Conservation (phyloP, 1,140 invertebrate species). For the Drosophila novamexicana region DNA sequence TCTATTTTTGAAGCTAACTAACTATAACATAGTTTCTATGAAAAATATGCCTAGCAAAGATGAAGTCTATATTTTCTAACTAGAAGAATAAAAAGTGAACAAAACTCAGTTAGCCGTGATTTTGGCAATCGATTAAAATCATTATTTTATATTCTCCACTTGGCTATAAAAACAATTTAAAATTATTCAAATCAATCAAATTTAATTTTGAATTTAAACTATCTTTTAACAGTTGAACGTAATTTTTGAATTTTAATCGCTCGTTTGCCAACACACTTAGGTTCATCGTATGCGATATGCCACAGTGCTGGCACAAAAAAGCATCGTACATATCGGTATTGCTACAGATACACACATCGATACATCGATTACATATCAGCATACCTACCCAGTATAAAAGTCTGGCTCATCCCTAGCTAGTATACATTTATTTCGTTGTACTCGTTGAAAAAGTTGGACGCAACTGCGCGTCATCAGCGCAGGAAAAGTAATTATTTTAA, state of each 20-base stretch:
- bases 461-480: conserved; percentile 31
- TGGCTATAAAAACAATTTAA: no score
- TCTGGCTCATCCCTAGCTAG: conserved; percentile 27
- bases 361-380: conserved; percentile 8
- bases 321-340: background rate
- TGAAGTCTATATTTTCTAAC: no score
- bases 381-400: conserved; percentile 39
- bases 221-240: background rate
- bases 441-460: conserved; percentile 52
- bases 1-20: no score
- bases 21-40: no score
- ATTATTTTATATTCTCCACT: no score
- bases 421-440: conserved; percentile 50
- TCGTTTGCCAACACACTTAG: background rate
- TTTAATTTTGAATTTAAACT: no score
- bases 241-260: background rate
- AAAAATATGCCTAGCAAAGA: no score
- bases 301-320: background rate
- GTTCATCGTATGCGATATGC: background rate
- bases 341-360: background rate
- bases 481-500: conserved; percentile 32
- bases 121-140: no score
- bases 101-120: no score
- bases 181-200: no score
- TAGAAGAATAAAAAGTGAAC: no score